Percentiles rank a stretch among this genome's conserved stretches.
Conservation (phyloP, 2,888 invertebrate genomes). For the Thera obeliscata region DNA sequence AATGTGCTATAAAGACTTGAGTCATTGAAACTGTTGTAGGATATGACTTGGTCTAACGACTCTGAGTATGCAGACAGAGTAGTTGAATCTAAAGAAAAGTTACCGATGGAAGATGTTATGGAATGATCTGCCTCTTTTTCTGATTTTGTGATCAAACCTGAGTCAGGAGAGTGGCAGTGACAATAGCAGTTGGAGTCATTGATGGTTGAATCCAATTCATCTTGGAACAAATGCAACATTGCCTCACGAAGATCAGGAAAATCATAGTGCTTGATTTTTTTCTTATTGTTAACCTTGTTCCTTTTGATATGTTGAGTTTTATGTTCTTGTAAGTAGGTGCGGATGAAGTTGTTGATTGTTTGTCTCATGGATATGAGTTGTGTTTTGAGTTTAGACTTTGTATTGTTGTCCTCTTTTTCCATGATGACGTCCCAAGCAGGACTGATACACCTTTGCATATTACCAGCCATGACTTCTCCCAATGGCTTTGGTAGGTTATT, state of each 20-base stretch:
- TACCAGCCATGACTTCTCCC: constrained; percentile 51
- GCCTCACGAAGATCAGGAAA: constrained; percentile 74
- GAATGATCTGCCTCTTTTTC: constrained; percentile 59
- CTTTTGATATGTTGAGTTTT: constrained; percentile 45
- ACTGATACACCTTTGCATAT: constrained; percentile 52
- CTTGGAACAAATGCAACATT: constrained; percentile 64
- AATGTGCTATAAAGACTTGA: constrained; percentile 61
- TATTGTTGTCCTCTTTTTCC: constrained; percentile 63
- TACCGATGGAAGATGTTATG: constrained; percentile 76
- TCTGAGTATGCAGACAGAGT: constrained; percentile 76
- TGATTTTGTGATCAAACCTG: constrained; percentile 59
- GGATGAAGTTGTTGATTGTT: constrained; percentile 62
- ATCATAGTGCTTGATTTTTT: constrained; percentile 69
- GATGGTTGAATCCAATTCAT: constrained; percentile 35
- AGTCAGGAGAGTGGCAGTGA: constrained; percentile 53
- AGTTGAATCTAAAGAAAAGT: constrained; percentile 70
- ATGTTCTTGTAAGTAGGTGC: constrained; percentile 50
- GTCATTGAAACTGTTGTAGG: constrained; percentile 76
- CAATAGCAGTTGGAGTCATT: constrained; percentile 51
- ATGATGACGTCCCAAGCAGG: constrained; percentile 71
- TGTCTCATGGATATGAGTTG: constrained; percentile 65
- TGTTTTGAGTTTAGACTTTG: constrained; percentile 63
- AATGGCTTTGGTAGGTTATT: constrained; percentile 51
- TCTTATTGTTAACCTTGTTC: constrained; percentile 58
- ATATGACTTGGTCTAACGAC: constrained; percentile 70